A percentile compares a stretch with the other conserved stretches of the same genome.
Evolutionary conservation across 2,888 invertebrate species (phyloP).

Genomic region (Stramonita haemastoma): DNA sequence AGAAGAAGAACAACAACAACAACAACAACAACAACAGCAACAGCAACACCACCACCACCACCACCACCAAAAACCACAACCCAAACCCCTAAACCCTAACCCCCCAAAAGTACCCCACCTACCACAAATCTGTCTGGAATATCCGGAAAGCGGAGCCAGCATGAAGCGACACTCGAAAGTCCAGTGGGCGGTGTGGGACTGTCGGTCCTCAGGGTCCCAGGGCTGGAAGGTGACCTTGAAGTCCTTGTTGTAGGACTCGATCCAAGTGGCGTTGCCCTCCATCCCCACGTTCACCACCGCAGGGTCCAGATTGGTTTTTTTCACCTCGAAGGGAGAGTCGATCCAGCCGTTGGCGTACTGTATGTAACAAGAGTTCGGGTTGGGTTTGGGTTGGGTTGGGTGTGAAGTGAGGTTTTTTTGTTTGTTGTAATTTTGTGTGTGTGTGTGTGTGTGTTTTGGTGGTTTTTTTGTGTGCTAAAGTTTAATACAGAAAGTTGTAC

Average conservation of each 20-base stretch:
- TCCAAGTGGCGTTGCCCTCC: neutral
- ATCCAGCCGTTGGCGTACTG: constrained; percentile 23
- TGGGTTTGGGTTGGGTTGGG: no score
- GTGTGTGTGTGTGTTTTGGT: no score
- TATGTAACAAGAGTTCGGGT: neutral
- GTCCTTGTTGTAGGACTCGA: neutral
- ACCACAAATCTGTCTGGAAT: constrained; percentile 15
- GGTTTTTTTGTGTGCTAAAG: no score
- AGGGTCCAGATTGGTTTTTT: neutral
- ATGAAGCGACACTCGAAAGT: neutral
- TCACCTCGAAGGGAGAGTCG: neutral
- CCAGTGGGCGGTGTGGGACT: neutral
- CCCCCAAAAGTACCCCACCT: neutral
- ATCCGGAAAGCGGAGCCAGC: neutral
- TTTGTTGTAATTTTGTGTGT: no score
- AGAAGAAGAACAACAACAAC: no score
- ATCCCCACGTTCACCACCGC: neutral
- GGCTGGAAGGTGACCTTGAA: constrained; percentile 22
- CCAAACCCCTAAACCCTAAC: no score
- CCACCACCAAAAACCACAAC: no score
- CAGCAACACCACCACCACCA: no score
- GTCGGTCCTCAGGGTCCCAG: neutral
- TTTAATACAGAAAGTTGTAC: no score
- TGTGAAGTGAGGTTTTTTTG: no score
- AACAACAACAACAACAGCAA: no score